phyloP scores from a whole-genome alignment of 2,888 invertebrate genomes.

The Meiosimyza decipiens region DNA sequence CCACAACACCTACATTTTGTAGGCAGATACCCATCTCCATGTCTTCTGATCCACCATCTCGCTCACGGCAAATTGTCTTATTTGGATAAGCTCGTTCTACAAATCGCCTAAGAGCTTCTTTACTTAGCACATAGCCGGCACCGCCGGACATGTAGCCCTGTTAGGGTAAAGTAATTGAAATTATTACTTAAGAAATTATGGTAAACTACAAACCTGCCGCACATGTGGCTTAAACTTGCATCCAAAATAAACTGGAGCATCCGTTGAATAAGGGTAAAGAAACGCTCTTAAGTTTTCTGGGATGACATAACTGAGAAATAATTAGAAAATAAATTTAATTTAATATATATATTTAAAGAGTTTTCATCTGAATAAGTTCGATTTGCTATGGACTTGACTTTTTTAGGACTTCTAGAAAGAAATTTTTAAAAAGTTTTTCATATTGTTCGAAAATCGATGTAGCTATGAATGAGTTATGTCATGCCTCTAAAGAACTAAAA shows the following conservation, averaged over 20 bases:
- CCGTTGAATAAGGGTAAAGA: slow-evolving; percentile 77
- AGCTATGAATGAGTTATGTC: no score
- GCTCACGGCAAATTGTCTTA: slow-evolving; percentile 67
- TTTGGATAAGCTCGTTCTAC: slow-evolving; percentile 79
- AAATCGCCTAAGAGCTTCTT: slow-evolving; percentile 80
- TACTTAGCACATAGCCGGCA: slow-evolving; percentile 92
- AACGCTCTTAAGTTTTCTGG: slow-evolving; percentile 94
- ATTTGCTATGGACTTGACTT: no score
- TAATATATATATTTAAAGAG: neutral
- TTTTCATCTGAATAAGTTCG: no score
- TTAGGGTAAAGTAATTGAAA: neutral
- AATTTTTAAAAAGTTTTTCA: no score
- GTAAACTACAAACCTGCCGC: slow-evolving; percentile 59
- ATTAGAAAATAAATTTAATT: slow-evolving; percentile 6
- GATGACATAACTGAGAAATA: slow-evolving; percentile 81
- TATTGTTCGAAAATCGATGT: no score
- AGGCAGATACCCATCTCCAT: slow-evolving; percentile 76
- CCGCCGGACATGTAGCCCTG: slow-evolving; percentile 90
- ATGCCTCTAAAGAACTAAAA: no score
- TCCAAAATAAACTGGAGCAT: slow-evolving; percentile 86
- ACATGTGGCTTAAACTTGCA: slow-evolving; percentile 82
- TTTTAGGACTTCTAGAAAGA: no score
- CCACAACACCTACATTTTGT: slow-evolving; percentile 84
- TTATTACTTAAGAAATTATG: slow-evolving; percentile 1
- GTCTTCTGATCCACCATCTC: slow-evolving; percentile 67